These are phyloP conservation scores for Tachuris rubrigastra DNA, from an alignment of 2,113 vertebrate species.

Conservation along the genomic window DNA sequence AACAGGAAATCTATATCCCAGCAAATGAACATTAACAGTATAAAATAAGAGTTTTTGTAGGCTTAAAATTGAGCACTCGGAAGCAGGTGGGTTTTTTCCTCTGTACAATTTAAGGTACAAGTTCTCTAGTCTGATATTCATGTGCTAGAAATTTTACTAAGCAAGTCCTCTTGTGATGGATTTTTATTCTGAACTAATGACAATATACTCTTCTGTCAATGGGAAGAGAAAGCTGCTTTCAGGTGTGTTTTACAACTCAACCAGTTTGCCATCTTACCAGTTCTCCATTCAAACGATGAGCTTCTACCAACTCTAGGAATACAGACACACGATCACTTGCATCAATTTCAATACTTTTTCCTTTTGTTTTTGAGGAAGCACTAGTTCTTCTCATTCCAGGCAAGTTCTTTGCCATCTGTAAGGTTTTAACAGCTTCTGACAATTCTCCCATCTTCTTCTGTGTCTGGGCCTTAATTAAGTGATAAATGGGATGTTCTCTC, in stretches of 20 bases:
- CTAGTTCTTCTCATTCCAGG: slow-evolving; percentile 83
- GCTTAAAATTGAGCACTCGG: background rate
- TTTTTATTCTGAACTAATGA: background rate
- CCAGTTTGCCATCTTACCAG: slow-evolving; percentile 74
- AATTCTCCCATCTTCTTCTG: slow-evolving; percentile 90
- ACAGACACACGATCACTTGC: slow-evolving; percentile 85
- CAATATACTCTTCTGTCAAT: background rate
- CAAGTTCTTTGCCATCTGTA: slow-evolving; percentile 92
- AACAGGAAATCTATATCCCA: background rate
- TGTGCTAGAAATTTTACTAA: background rate
- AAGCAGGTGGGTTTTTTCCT: background rate
- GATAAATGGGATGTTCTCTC: slow-evolving; percentile 90
- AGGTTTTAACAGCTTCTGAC: slow-evolving; percentile 90
- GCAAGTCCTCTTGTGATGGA: background rate
- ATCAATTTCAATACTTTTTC: slow-evolving; percentile 80
- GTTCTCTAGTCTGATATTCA: background rate
- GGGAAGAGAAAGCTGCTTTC: background rate
- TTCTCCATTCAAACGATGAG: slow-evolving; percentile 89
- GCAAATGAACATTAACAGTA: background rate
- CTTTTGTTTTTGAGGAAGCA: slow-evolving; percentile 80
- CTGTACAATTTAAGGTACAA: background rate
- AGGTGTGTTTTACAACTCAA: background rate
- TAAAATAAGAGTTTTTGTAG: background rate
- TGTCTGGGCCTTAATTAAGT: slow-evolving; percentile 92
- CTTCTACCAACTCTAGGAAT: slow-evolving; percentile 91